A percentile compares a stretch with the other conserved stretches of the same genome.
These are phyloP conservation scores for Brachionus sp. DNA, from an alignment of 1,140 invertebrate genomes.

Conservation along the genomic window DNA sequence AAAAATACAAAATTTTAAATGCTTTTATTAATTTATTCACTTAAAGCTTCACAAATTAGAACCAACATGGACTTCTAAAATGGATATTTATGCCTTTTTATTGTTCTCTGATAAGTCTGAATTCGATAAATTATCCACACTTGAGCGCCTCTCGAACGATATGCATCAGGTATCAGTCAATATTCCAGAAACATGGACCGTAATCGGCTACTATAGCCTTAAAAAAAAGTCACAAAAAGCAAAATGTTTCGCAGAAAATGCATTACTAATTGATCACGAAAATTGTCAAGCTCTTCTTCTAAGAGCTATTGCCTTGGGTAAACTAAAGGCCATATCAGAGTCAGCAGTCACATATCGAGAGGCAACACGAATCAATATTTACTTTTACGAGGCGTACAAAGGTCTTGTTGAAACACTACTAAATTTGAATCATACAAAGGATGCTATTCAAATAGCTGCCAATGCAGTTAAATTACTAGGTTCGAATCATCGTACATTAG, in stretches of 20 bases:
- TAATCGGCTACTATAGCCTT: conserved; percentile 39
- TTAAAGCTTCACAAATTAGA: conserved; percentile 42
- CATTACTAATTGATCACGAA: conserved; percentile 32
- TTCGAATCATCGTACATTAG: conserved; percentile 42
- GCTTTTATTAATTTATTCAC: too few species aligned
- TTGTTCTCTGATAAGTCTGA: conserved; percentile 30
- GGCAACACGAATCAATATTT: conserved; percentile 30
- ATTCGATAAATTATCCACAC: conserved; percentile 20
- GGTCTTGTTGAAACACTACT: conserved; percentile 30
- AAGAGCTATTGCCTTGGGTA: conserved; percentile 29
- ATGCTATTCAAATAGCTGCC: conserved; percentile 41
- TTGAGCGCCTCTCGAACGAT: conserved; percentile 28
- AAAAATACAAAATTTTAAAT: too few species aligned
- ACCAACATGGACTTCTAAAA: conserved; percentile 19
- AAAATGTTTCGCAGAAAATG: conserved; percentile 44
- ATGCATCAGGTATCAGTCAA: conserved; percentile 44
- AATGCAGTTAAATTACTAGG: conserved; percentile 43
- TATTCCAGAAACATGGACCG: conserved; percentile 40
- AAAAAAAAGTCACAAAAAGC: conserved; percentile 45
- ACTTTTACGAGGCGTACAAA: conserved; percentile 42
- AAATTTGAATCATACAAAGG: conserved; percentile 41
- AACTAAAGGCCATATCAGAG: conserved; percentile 29
- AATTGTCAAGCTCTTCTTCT: conserved; percentile 37
- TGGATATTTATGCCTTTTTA: conserved; percentile 43
- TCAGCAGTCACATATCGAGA: conserved; percentile 40